phyloP scores from a whole-genome alignment of 2,797 vertebrate genomes.

The Melanotaenia nigrans region DNA sequence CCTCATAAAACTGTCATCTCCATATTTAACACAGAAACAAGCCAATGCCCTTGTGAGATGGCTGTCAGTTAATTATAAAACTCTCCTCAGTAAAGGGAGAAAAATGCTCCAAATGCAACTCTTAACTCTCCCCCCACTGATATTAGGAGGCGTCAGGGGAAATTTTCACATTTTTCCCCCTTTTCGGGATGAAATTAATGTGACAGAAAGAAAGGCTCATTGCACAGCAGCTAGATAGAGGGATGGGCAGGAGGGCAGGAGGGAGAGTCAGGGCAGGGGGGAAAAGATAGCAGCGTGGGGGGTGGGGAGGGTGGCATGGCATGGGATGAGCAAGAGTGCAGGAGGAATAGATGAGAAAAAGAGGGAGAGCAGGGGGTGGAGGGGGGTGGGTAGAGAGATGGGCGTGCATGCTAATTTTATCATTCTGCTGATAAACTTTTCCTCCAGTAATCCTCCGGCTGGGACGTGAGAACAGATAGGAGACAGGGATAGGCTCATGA shows the following conservation, averaged over 20 bases:
- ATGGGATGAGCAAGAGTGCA: slow-evolving; percentile 65
- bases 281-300: slow-evolving; percentile 23
- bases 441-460: slow-evolving; percentile 84
- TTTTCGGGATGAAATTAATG: slow-evolving; percentile 84
- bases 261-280: slow-evolving; percentile 63
- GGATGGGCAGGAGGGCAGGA: slow-evolving; percentile 53
- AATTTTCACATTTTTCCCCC: slow-evolving; percentile 76
- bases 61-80: slow-evolving; percentile 88
- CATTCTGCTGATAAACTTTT: slow-evolving; percentile 86
- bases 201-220: slow-evolving; percentile 86
- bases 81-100: slow-evolving; percentile 81
- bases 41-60: slow-evolving; percentile 83
- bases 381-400: slow-evolving; percentile 65
- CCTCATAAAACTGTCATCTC: slow-evolving; percentile 82
- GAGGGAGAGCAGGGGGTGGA: slow-evolving; percentile 35
- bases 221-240: slow-evolving; percentile 79
- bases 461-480: slow-evolving; percentile 79
- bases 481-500: slow-evolving; percentile 71
- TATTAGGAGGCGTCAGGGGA: slow-evolving; percentile 84
- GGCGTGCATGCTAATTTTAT: slow-evolving; percentile 86
- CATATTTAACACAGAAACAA: slow-evolving; percentile 82
- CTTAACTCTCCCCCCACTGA: slow-evolving; percentile 83
- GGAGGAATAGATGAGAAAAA: slow-evolving; percentile 54
- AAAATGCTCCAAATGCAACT: slow-evolving; percentile 84
- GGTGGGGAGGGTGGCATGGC: slow-evolving; percentile 61